Base-by-base conservation (phyloP, 2,888 invertebrate species). In the Thereva unica region DNA sequence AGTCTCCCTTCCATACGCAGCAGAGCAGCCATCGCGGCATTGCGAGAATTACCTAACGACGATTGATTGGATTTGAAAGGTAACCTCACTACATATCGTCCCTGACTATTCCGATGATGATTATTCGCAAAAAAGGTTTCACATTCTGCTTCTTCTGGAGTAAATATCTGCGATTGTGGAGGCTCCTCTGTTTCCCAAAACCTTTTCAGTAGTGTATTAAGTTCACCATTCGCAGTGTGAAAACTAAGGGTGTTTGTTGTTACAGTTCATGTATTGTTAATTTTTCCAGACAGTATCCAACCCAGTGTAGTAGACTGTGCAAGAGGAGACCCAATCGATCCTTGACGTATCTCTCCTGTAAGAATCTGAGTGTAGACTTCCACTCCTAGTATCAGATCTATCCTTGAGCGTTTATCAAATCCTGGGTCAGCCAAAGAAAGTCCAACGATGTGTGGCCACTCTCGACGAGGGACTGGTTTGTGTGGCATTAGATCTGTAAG, bases 181-280 rank as follows among this genome's bases (percentile, higher is more conserved):
- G 2, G 5, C 38, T 55, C 55, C 41, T 55, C 55, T 8, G 41
- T 55, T 2, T 55, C 38, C 55, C 55, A 55, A 10, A 55, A 55
- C 5, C 9, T 3, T 42, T 42, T 41, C 8, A 56, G 12, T 10
- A 41, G 41, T 5, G 12, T 5, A 34, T 56, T 41, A 41, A 56
- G 12, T 5, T 56, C 44, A 2, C 3, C 5, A 1, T 9, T 42
- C 4, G 56, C 2, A 1, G 44, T 56, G 6, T 41, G 12, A 4
- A 12, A 8, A 42, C 41, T 42, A 40, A 42, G 7, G 2, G 56
- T 23, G 8, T n/a, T 5, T 55, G 55, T 42, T 23, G 34, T 53
- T 52, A 34, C 34, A 52, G 52, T 9, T 7, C 12, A 34, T 34
- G 12, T 35, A 52, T 52, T 52, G 4, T 52, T 35, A 5, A 12